Conservation (phyloP, 2,113 vertebrate species). For the Psammodynastes pulverulentus region DNA sequence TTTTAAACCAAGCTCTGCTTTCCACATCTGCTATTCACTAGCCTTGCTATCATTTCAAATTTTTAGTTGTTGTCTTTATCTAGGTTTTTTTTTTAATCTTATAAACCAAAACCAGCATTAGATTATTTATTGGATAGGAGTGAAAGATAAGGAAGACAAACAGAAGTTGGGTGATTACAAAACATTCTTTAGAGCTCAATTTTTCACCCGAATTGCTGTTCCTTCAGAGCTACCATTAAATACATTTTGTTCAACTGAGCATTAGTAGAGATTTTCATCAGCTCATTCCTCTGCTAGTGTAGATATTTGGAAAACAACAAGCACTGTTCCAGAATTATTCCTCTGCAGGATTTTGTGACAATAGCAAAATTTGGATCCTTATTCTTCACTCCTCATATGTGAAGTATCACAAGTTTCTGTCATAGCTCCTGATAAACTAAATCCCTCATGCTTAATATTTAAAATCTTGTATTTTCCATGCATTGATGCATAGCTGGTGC, state of each 20-base stretch:
- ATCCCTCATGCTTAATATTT: neutral
- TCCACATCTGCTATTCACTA: neutral
- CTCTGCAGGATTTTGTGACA: neutral
- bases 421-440: neutral
- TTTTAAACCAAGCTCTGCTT: neutral
- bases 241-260: constrained; percentile 27
- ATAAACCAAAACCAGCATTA: constrained; percentile 13
- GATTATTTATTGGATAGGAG: constrained; percentile 33
- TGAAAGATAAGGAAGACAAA: constrained; percentile 51
- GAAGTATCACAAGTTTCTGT: neutral
- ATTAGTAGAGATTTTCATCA: constrained; percentile 25
- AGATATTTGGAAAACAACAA: neutral
- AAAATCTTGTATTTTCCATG: neutral
- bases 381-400: neutral
- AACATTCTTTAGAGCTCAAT: constrained; percentile 29
- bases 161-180: constrained; percentile 30
- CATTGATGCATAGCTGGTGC: neutral
- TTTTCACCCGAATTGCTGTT: constrained; percentile 43
- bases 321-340: neutral
- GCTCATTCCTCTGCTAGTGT: neutral
- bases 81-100: constrained; percentile 7
- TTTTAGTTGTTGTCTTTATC: constrained; percentile 37
- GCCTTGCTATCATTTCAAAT: neutral
- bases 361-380: neutral
- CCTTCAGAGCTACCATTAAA: constrained; percentile 23